A percentile compares a stretch with the other conserved stretches of the same genome.
phyloP scores from a whole-genome alignment of 2,113 vertebrate genomes.

The Aegotheles bennettii region DNA sequence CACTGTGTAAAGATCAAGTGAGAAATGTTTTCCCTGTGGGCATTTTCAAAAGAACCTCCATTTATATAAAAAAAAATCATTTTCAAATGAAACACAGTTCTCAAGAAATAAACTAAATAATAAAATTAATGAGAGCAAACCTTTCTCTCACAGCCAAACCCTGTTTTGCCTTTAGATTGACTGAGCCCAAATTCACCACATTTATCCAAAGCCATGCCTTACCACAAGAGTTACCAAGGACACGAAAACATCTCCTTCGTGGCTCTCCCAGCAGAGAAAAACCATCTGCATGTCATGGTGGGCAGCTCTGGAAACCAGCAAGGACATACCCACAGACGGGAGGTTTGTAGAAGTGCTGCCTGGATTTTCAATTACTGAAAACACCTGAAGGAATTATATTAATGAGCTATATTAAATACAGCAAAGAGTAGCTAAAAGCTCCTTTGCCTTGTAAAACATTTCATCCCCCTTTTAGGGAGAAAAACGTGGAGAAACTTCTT shows the following conservation, averaged over 20 bases:
- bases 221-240: background rate
- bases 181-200: rapidly evolving
- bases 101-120: background rate
- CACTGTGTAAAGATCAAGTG: background rate
- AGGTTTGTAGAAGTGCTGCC: background rate
- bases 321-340: rapidly evolving
- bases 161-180: background rate
- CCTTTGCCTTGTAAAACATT: background rate
- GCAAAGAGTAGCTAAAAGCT: background rate
- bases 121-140: background rate
- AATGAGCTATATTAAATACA: background rate
- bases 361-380: background rate
- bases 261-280: background rate
- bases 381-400: background rate
- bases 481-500: rapidly evolving
- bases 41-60: background rate
- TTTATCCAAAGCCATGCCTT: background rate
- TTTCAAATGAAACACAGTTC: background rate
- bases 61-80: background rate
- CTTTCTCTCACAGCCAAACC: background rate
- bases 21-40: rapidly evolving
- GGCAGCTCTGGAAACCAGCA: background rate
- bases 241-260: background rate
- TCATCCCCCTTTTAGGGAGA: background rate
- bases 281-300: rapidly evolving